Evolutionary conservation across 2,888 invertebrate genomes (phyloP), one percentile per base, ranked within the genome.

Genomic region (Idaea straminata): DNA sequence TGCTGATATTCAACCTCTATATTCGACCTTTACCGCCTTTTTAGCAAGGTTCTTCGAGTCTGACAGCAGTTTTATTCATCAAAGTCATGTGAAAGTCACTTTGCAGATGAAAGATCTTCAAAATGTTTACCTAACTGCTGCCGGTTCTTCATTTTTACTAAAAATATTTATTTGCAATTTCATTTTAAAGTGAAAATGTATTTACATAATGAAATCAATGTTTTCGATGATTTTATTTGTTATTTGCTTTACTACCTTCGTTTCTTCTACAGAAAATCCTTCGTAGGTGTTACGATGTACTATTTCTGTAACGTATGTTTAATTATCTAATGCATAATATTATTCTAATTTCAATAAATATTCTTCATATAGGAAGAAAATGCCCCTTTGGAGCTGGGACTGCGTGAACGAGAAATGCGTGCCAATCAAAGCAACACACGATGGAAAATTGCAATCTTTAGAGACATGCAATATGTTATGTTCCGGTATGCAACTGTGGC

Each of bases 381-480:
- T 77, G 57, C 93, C 93, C 13, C 93, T 95, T 61, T 97, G 96
- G 96, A 95, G 95, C n/a, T 96, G 96, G 95, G 93, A 94, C 64
- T 97, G 96, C 82, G 92, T 94, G 63, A 87, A 90, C 59, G 94
- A 94, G 72, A 94, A 94, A 76, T 96, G 96, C 89, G 94, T 95
- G 67, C 94, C 95, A 15, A 69, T 79, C 60, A 83, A 83, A 74
- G 79, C 83, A 66, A 74, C 77, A 3, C 76, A 83, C 57, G 78
- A 79, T 35, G 75, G 68, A 73, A 85, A 77, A 77, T 91, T 90
- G 74, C 95, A 91, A 70, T 95, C 96, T 13, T 87, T 96, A 72
- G 92, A 94, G 68, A 96, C 96, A 13, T 80, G 97, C 87, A 95
- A 95, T 76, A 96, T 97, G 94, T 93, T 96, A 15, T 97, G 97